These are phyloP conservation scores for Eupithecia centaureata DNA, from an alignment of 2,888 invertebrate genomes.

Conservation along the genomic window DNA sequence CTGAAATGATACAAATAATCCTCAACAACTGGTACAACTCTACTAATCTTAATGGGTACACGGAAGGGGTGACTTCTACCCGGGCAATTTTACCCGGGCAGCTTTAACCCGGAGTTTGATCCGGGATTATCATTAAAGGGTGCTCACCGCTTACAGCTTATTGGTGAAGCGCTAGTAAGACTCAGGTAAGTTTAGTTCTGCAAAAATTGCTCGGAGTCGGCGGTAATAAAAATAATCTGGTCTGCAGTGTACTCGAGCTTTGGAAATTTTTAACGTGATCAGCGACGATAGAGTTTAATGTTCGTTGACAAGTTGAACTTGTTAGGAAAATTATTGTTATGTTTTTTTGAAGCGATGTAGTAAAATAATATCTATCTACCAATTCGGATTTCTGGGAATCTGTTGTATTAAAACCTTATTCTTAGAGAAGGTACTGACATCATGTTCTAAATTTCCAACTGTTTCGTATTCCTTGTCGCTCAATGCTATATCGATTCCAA, in stretches of 20 bases:
- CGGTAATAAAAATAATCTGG: not conserved
- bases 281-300: not conserved
- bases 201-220: not conserved
- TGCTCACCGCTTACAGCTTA: constrained; percentile 20
- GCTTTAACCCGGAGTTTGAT: constrained; percentile 25
- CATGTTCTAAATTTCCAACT: no score
- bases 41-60: constrained; percentile 25
- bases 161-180: constrained; percentile 14
- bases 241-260: not conserved
- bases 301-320: not conserved
- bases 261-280: not conserved
- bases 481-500: no score
- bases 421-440: no score
- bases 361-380: no score
- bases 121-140: constrained; percentile 23
- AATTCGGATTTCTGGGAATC: no score
- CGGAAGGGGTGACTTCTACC: constrained; percentile 20
- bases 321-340: not conserved
- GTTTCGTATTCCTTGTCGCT: no score
- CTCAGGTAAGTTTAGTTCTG: constrained; percentile 1
- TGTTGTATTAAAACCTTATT: no score
- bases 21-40: not conserved
- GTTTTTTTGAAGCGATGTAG: no score
- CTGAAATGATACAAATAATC: not conserved
- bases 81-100: constrained; percentile 21